Evolutionary conservation across 2,888 invertebrate species (phyloP).

Genomic region (Agrotis ipsilon): DNA sequence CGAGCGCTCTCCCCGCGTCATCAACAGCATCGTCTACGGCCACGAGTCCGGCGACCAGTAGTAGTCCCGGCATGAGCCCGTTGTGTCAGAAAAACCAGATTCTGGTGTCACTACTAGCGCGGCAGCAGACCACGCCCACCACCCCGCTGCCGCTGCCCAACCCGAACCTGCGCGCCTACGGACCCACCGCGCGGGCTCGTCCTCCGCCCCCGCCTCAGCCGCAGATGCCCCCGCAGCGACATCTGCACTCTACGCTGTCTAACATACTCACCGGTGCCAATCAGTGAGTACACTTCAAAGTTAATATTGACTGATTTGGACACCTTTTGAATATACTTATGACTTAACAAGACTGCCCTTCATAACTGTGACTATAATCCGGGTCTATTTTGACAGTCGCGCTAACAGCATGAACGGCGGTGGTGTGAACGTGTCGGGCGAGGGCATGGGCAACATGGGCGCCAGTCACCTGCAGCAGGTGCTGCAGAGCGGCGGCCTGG

Average conservation of each 20-base stretch:
- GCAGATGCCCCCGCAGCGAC: constrained; percentile 71
- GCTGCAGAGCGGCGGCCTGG: constrained; percentile 82
- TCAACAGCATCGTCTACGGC: constrained; percentile 80
- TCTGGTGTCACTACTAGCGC: constrained; percentile 95
- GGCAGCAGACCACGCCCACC: constrained; percentile 93
- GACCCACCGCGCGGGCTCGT: constrained; percentile 72
- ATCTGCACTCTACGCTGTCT: constrained; percentile 75
- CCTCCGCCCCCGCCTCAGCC: constrained; percentile 75
- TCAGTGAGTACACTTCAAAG: constrained; percentile 65
- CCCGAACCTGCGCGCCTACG: constrained; percentile 91
- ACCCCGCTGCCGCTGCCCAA: constrained; percentile 93
- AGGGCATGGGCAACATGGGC: constrained; percentile 54
- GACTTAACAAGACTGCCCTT: not conserved
- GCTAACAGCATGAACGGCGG: constrained; percentile 80
- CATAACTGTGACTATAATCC: not conserved
- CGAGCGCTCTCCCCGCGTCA: constrained; percentile 87
- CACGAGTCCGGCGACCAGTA: constrained; percentile 61
- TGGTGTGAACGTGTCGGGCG: constrained; percentile 29
- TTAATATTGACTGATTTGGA: not conserved
- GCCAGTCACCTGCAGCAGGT: constrained; percentile 87
- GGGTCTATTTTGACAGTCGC: constrained; percentile 66
- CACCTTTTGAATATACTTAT: not conserved
- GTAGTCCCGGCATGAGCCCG: constrained; percentile 90
- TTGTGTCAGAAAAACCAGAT: constrained; percentile 96
- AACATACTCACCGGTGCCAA: constrained; percentile 76